phyloP scores from a whole-genome alignment of 2,797 vertebrate species.

The Danio jaintianensis region DNA sequence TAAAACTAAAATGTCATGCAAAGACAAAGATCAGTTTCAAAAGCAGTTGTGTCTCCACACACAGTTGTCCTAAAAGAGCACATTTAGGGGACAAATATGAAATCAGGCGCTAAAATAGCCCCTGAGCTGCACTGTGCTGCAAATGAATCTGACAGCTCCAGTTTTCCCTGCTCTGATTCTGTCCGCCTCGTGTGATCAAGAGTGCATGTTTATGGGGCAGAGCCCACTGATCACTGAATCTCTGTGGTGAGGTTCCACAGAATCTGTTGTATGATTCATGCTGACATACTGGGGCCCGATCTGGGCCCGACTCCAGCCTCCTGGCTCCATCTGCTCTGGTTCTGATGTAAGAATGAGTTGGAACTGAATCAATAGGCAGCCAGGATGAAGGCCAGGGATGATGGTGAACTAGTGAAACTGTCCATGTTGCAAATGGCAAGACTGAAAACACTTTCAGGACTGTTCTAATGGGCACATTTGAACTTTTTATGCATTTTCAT shows the following conservation, averaged over 20 bases:
- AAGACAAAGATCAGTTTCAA: constrained; percentile 13
- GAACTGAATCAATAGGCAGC: constrained; percentile 47
- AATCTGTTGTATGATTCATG: constrained; percentile 62
- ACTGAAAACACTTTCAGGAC: background rate
- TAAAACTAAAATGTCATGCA: background rate
- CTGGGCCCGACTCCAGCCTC: constrained; percentile 57
- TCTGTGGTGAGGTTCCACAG: constrained; percentile 47
- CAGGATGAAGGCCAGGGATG: constrained; percentile 39
- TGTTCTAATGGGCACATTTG: background rate
- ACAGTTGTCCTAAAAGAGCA: background rate
- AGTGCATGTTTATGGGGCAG: constrained; percentile 44
- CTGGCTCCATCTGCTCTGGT: constrained; percentile 62
- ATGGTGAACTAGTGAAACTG: constrained; percentile 45
- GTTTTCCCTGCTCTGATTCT: constrained; percentile 21
- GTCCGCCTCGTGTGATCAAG: constrained; percentile 9
- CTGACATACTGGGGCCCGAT: constrained; percentile 59
- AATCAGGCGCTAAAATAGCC: background rate
- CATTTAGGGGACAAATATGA: background rate
- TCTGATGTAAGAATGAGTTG: constrained; percentile 57
- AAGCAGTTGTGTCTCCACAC: background rate
- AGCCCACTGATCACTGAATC: constrained; percentile 49
- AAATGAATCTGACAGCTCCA: constrained; percentile 13
- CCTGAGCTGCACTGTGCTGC: background rate
- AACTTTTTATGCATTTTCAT: too few species aligned
- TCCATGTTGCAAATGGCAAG: background rate